Percentiles rank a stretch among this genome's conserved stretches.
Evolutionary conservation across 2,797 vertebrate genomes (phyloP).

Genomic region (Gambelia wislizenii): DNA sequence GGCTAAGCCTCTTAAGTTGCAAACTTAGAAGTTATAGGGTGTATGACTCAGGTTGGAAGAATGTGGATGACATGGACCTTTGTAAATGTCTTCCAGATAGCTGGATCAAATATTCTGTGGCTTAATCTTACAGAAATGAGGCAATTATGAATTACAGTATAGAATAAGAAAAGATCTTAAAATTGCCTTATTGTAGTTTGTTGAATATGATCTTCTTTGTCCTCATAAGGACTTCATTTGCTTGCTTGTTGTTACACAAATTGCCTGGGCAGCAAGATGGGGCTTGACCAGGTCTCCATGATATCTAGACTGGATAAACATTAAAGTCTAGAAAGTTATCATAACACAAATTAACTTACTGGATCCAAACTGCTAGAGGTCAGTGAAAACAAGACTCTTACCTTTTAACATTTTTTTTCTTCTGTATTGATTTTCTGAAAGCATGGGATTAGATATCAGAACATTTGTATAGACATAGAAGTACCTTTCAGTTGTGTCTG

Average conservation of each 20-base stretch:
- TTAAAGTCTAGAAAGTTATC: background rate
- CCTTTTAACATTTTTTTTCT: background rate
- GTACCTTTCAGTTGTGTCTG: background rate
- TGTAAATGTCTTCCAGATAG: background rate
- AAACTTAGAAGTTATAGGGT: background rate
- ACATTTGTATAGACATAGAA: too few species aligned
- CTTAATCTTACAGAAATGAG: background rate
- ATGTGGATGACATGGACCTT: background rate
- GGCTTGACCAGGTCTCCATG: background rate
- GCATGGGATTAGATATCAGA: background rate
- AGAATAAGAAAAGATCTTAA: background rate
- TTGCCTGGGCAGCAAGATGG: background rate
- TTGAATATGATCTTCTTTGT: background rate
- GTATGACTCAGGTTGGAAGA: background rate
- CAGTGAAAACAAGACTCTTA: background rate
- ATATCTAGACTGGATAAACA: background rate
- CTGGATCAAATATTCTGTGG: background rate
- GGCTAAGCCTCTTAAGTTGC: background rate
- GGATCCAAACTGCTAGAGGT: background rate
- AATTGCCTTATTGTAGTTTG: background rate
- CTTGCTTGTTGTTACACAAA: background rate
- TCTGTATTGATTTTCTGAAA: background rate
- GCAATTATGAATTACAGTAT: background rate
- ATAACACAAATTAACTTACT: background rate
- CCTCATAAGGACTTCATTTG: background rate